phyloP scores from a whole-genome alignment of 2,797 vertebrate genomes.

The Cetoscarus ocellatus region DNA sequence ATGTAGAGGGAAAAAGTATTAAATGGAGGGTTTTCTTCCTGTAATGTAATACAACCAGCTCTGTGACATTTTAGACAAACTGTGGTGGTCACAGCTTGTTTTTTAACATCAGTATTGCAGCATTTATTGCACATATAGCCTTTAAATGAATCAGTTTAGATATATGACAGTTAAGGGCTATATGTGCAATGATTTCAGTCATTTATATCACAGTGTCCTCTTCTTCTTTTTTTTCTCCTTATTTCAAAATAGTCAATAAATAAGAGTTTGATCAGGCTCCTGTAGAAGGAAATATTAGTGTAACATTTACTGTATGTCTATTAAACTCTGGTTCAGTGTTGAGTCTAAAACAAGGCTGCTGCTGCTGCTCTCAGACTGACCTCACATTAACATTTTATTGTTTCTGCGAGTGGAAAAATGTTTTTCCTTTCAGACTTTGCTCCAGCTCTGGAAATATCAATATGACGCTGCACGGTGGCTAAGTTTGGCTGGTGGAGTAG shows the following conservation, averaged over 20 bases:
- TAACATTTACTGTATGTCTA: neutral
- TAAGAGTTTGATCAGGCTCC: neutral
- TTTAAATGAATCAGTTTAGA: no score
- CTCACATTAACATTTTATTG: constrained; percentile 61
- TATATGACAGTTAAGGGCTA: no score
- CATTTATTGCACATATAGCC: neutral
- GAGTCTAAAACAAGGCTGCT: constrained; percentile 34
- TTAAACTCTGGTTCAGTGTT: constrained; percentile 11
- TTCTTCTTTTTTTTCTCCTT: neutral
- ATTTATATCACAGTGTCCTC: neutral
- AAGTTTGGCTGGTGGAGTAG: constrained; percentile 51
- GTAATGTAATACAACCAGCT: constrained; percentile 44
- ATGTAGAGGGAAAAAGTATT: neutral
- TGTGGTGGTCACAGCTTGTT: constrained; percentile 1
- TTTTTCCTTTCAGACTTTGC: constrained; percentile 60
- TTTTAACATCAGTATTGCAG: neutral
- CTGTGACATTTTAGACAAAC: constrained; percentile 34
- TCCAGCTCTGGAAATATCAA: constrained; percentile 72
- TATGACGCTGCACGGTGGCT: constrained; percentile 47
- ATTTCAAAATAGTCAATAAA: neutral
- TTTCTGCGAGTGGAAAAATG: constrained; percentile 64
- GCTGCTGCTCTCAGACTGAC: constrained; percentile 36
- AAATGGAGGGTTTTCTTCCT: neutral
- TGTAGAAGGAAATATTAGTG: neutral
- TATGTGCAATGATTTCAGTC: no score